Conservation (phyloP, 2,888 invertebrate species). For the Acholoe squamosa region DNA sequence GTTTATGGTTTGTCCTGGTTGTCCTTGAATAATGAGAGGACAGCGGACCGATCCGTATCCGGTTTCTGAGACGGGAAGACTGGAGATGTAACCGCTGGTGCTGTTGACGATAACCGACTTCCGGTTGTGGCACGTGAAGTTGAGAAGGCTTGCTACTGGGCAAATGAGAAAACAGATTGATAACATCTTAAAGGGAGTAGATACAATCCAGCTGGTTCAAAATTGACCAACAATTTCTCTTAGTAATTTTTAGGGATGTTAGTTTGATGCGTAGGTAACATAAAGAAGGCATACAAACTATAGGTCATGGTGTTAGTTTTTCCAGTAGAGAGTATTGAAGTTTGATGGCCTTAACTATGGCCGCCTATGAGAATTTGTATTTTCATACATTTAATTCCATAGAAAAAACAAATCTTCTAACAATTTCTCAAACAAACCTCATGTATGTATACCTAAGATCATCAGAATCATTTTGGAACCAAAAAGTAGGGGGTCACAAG, state of each 20-base stretch:
- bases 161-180: background rate
- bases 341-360: no score
- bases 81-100: constrained; percentile 49
- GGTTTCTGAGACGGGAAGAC: constrained; percentile 41
- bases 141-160: constrained; percentile 45
- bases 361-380: no score
- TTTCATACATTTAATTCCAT: no score
- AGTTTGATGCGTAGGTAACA: no score
- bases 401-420: no score
- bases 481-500: no score
- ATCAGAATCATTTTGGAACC: no score
- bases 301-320: background rate
- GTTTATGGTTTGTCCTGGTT: constrained; percentile 59
- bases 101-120: constrained; percentile 42
- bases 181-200: background rate
- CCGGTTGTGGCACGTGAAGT: constrained; percentile 56
- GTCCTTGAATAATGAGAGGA: constrained; percentile 35
- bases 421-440: no score
- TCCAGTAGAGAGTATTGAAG: background rate
- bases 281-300: background rate
- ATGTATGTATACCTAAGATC: no score
- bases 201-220: no score
- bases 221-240: no score
- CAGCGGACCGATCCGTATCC: constrained; percentile 48
- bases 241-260: no score